phyloP scores from a whole-genome alignment of 2,797 vertebrate species.

The Podarcis lilfordi region DNA sequence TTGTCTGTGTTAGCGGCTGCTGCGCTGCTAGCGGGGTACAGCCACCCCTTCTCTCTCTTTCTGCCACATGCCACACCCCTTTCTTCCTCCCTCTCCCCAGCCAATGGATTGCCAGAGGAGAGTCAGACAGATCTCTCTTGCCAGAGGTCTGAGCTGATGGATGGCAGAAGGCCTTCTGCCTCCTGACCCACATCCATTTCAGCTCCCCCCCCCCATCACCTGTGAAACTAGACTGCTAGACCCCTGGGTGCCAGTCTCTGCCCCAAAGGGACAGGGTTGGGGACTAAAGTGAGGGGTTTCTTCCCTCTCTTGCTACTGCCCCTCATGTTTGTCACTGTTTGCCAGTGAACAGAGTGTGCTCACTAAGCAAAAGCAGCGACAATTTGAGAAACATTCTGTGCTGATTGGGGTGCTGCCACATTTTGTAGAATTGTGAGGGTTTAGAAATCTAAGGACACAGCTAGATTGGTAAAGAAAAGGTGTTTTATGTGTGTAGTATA shows the following conservation, averaged over 20 bases:
- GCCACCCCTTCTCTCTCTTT: not conserved
- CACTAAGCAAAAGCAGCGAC: not conserved
- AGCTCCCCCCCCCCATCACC: not conserved
- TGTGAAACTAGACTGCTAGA: not conserved
- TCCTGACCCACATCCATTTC: not conserved
- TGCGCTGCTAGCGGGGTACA: not conserved
- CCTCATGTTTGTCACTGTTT: not conserved
- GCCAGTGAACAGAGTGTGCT: not conserved
- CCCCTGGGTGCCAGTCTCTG: not conserved
- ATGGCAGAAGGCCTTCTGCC: not conserved
- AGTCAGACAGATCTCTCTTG: not conserved
- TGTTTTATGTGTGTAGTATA: too few species aligned
- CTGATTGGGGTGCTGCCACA: not conserved
- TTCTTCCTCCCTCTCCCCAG: not conserved
- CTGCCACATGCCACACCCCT: not conserved
- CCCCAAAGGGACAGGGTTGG: slow-evolving; percentile 21
- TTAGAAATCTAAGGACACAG: not conserved
- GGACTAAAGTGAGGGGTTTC: not conserved
- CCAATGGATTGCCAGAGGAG: not conserved
- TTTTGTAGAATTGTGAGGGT: not conserved
- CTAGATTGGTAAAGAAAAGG: too few species aligned
- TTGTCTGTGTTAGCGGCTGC: not conserved
- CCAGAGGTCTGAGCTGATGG: not conserved
- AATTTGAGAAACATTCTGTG: not conserved
- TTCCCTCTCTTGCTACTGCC: not conserved